Conservation (phyloP, 2,797 vertebrate species). For the Chaenodraco wilsoni region DNA sequence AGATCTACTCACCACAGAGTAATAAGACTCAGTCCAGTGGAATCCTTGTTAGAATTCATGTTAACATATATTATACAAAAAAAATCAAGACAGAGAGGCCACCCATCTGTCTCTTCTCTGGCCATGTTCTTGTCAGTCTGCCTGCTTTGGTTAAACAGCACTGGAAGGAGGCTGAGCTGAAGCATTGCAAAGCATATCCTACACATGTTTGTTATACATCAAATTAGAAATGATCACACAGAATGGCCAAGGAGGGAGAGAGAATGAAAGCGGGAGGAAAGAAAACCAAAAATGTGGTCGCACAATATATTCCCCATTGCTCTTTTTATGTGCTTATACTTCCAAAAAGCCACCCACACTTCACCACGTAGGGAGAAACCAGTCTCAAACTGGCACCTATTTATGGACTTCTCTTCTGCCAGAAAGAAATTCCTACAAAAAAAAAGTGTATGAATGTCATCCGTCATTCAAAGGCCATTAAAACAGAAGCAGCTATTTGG, state of each 20-base stretch:
- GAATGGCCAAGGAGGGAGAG: constrained; percentile 54
- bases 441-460: constrained; percentile 75
- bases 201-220: constrained; percentile 74
- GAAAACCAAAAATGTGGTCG: constrained; percentile 67
- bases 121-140: constrained; percentile 61
- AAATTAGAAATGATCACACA: constrained; percentile 72
- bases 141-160: constrained; percentile 60
- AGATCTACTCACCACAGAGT: constrained; percentile 61
- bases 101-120: constrained; percentile 49
- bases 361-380: constrained; percentile 76
- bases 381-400: constrained; percentile 84
- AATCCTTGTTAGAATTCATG: constrained; percentile 67
- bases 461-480: constrained; percentile 81
- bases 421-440: constrained; percentile 78
- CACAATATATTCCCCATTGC: constrained; percentile 75
- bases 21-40: constrained; percentile 65
- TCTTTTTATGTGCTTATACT: constrained; percentile 69
- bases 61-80: constrained; percentile 65
- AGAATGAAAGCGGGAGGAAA: constrained; percentile 47
- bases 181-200: constrained; percentile 58
- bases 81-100: constrained; percentile 72
- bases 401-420: constrained; percentile 83
- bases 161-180: constrained; percentile 32
- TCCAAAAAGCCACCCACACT: constrained; percentile 83
- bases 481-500: constrained; percentile 79